phyloP scores from a whole-genome alignment of 2,113 vertebrate genomes.

The Sinocyclocheilus anophthalmus region DNA sequence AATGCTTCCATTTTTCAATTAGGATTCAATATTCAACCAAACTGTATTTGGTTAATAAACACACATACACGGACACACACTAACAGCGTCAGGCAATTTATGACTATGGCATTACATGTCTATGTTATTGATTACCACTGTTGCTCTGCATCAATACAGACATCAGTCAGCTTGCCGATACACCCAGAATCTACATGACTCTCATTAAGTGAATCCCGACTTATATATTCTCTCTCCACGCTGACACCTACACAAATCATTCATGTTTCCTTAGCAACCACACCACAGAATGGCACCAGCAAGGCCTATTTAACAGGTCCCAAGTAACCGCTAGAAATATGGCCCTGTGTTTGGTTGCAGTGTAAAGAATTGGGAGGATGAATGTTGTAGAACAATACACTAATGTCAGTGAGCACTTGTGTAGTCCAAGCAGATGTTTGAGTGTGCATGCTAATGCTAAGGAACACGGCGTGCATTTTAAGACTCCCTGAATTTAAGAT shows the following conservation, averaged over 20 bases:
- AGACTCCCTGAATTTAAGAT: neutral
- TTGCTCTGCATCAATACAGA: constrained; percentile 48
- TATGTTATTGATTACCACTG: constrained; percentile 46
- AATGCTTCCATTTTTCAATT: neutral
- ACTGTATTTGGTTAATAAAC: neutral
- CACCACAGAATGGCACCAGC: constrained; percentile 9
- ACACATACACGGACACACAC: neutral
- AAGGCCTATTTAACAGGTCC: constrained; percentile 34
- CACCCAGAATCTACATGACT: constrained; percentile 41
- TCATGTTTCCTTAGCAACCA: constrained; percentile 36
- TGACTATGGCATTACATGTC: constrained; percentile 31
- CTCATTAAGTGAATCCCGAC: constrained; percentile 40
- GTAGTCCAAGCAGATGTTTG: neutral
- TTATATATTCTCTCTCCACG: constrained; percentile 40
- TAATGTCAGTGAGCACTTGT: neutral
- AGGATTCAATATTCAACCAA: neutral
- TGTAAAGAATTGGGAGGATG: neutral
- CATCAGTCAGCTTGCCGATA: constrained; percentile 35
- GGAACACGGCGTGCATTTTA: neutral
- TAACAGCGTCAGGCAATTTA: constrained; percentile 7
- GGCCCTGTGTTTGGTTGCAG: neutral
- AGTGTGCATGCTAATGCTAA: neutral
- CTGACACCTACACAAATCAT: constrained; percentile 44
- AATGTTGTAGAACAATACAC: constrained; percentile 4
- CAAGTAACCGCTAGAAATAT: constrained; percentile 13